phyloP scores from a whole-genome alignment of 2,797 vertebrate species.

The Simalia tracyae region DNA sequence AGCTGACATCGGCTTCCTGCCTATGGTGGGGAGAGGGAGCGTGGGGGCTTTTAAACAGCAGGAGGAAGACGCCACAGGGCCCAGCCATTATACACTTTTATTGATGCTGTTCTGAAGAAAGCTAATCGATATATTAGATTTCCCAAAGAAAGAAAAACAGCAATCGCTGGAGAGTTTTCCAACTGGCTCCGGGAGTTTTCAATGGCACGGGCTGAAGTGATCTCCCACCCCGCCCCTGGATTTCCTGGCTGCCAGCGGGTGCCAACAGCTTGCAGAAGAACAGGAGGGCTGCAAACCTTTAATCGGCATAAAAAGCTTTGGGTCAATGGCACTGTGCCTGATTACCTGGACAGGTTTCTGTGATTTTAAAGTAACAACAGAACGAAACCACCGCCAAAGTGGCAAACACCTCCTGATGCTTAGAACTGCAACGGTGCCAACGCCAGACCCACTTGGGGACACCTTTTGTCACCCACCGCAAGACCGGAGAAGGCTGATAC shows the following conservation, averaged over 20 bases:
- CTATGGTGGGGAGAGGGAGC: background rate
- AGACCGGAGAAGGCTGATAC: background rate
- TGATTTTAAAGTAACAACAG: background rate
- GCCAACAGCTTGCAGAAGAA: constrained; percentile 20
- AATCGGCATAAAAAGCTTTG: background rate
- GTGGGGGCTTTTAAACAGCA: constrained; percentile 44
- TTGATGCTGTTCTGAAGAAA: constrained; percentile 74
- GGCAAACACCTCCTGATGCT: background rate
- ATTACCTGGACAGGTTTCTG: background rate
- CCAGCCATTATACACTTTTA: constrained; percentile 69
- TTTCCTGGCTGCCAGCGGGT: constrained; percentile 13
- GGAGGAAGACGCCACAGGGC: constrained; percentile 61
- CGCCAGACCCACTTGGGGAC: background rate
- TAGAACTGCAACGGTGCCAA: background rate
- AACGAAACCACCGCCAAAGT: background rate
- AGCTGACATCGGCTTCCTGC: constrained; percentile 43
- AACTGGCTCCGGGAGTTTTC: constrained; percentile 42
- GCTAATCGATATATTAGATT: constrained; percentile 76
- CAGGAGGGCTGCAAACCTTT: background rate
- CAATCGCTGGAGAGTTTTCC: constrained; percentile 61
- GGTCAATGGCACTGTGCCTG: background rate
- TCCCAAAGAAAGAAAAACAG: constrained; percentile 73
- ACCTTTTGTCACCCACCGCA: background rate
- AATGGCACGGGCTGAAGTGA: constrained; percentile 46
- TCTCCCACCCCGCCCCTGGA: background rate